phyloP scores from a whole-genome alignment of 1,140 invertebrate species.

The Drosophila melanica region DNA sequence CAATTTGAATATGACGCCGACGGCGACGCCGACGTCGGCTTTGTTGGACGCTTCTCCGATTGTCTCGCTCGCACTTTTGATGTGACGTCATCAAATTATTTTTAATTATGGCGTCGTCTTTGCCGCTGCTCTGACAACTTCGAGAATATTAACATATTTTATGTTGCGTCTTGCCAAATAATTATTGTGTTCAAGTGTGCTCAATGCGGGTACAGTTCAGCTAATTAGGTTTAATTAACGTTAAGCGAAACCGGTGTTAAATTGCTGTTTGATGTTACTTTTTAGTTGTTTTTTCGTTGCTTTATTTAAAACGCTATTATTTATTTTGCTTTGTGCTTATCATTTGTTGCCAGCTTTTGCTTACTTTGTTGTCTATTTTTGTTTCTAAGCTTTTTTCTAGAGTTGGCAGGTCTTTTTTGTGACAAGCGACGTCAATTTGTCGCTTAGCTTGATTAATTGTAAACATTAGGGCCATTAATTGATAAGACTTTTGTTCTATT shows the following conservation, averaged over 20 bases:
- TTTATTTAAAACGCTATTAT: constrained; percentile 32
- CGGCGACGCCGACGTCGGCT: neutral
- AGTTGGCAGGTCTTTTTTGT: constrained; percentile 1
- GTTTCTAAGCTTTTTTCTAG: constrained; percentile 8
- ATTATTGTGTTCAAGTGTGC: constrained; percentile 46
- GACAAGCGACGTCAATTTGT: constrained; percentile 25
- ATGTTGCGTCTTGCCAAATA: constrained; percentile 44
- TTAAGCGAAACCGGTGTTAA: constrained; percentile 68
- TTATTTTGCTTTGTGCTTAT: constrained; percentile 51
- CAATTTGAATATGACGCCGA: constrained; percentile 29
- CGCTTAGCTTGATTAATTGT: constrained; percentile 42
- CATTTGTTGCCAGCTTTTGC: constrained; percentile 36
- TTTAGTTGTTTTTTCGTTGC: constrained; percentile 13
- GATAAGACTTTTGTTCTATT: constrained; percentile 26
- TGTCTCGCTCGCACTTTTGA: constrained; percentile 11
- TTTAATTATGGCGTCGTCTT: constrained; percentile 59
- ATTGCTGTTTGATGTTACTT: constrained; percentile 29
- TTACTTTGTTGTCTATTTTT: constrained; percentile 5
- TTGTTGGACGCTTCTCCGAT: neutral
- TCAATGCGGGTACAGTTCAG: constrained; percentile 39
- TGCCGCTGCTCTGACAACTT: constrained; percentile 6
- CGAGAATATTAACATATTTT: constrained; percentile 27
- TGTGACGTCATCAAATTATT: constrained; percentile 74
- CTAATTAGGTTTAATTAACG: constrained; percentile 74
- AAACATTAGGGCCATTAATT: constrained; percentile 26